Base-by-base conservation (phyloP, 2,113 vertebrate genomes). In the Hypocryptadius cinnamomeus region DNA sequence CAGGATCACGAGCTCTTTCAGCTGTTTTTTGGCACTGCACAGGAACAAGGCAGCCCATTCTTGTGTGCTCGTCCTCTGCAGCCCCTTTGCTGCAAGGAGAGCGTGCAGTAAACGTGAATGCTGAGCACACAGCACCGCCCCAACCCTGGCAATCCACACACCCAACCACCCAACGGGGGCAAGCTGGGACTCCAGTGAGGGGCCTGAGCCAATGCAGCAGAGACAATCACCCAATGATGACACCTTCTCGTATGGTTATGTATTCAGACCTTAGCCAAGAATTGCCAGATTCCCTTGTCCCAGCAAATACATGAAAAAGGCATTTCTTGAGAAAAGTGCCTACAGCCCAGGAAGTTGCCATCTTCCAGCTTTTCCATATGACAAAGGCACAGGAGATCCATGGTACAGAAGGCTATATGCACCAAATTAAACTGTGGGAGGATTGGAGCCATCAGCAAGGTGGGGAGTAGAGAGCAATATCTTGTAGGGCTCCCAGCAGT, bases 41-140 rank as follows among this genome's bases (percentile, higher is more conserved):
- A 27, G 40, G 53, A 65, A 48, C 4, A 31, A 48, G 51, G 47
- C 76, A 40, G 31, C 25, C 15, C 1, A 1, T 59, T 56, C 35
- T 17, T 9, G 3, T 9, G 27, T 56, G 27, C 15, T 51, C 30
- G 20, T 40, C 39, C 72, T 71, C 22, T 47, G 54, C 54, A n/a
- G 60, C 30, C 13, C 23, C 54, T 79, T 16, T 65, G 40, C 27
- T 0, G 0, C 0, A 1, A 45, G 50, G 50, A n/a, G 28, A 84
- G 33, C 0, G 0, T 24, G 81, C n/a, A 66, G 85, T 14, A 21
- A 22, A 12, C 3, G 35, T 23, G 59, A 63, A 8, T 8, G 28
- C 63, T 23, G 42, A 57, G 31, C 2, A 3, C 23, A 9, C 0
- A 0, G 68, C 19, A 15, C 37, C 0, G 0, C 27, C 15, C 13